These are phyloP conservation scores for Pollenia labialis DNA, from an alignment of 2,888 invertebrate genomes.

Conservation along the genomic window DNA sequence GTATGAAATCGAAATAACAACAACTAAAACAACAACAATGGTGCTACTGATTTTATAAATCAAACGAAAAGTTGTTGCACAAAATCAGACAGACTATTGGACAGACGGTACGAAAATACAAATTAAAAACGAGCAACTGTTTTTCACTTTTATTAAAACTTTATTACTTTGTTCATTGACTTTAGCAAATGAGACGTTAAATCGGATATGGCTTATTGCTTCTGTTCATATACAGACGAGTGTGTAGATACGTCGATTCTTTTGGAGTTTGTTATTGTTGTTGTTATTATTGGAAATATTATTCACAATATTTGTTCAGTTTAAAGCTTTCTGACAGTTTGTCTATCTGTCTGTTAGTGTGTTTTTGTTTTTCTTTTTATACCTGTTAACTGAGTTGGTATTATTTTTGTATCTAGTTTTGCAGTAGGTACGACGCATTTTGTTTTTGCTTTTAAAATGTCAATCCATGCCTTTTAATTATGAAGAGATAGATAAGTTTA, in stretches of 20 bases:
- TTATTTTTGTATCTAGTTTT: not conserved
- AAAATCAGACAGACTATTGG: not conserved
- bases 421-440: not conserved
- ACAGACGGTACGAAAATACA: not conserved
- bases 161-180: constrained; percentile 70
- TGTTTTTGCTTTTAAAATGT: no score
- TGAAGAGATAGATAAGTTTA: no score
- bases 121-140: constrained; percentile 14
- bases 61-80: constrained; percentile 7
- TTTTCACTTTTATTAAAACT: constrained; percentile 67
- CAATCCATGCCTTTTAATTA: no score
- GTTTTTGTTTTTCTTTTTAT: constrained; percentile 21
- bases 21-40: not conserved
- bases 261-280: constrained; percentile 19
- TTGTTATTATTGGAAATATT: constrained; percentile 44
- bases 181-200: constrained; percentile 70
- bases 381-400: constrained; percentile 30
- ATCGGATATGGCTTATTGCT: constrained; percentile 68
- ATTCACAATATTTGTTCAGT: constrained; percentile 45
- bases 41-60: not conserved
- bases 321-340: not conserved
- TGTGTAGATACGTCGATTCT: not conserved
- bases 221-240: constrained; percentile 15
- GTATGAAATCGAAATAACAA: not conserved
- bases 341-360: not conserved